phyloP scores from a whole-genome alignment of 2,888 invertebrate species.

The Xylophagus ater region DNA sequence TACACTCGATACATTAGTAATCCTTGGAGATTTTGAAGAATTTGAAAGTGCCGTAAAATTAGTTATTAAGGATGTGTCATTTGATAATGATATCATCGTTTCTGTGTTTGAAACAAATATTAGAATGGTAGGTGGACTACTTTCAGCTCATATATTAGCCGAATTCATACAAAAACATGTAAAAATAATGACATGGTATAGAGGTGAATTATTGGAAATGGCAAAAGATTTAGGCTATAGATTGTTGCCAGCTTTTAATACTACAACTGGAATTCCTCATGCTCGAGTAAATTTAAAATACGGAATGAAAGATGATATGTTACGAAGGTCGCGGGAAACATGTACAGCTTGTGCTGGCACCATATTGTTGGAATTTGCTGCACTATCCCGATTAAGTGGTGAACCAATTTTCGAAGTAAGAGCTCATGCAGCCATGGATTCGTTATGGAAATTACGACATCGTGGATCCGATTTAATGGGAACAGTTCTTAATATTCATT shows the following conservation, averaged over 20 bases:
- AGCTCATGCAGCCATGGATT: slow-evolving; percentile 92
- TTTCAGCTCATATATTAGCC: slow-evolving; percentile 87
- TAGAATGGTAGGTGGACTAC: slow-evolving; percentile 85
- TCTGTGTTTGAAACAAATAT: slow-evolving; percentile 99
- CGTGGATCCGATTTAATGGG: slow-evolving; percentile 87
- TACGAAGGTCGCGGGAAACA: slow-evolving; percentile 73
- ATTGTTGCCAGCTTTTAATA: slow-evolving; percentile 94
- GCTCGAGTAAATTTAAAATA: slow-evolving; percentile 81
- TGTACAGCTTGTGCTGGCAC: slow-evolving; percentile 98
- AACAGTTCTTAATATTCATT: slow-evolving; percentile 93
- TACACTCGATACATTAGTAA: slow-evolving; percentile 81
- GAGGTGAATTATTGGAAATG: slow-evolving; percentile 75
- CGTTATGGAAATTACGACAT: slow-evolving; percentile 89
- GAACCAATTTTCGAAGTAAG: slow-evolving; percentile 88
- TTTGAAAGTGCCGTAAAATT: slow-evolving; percentile 85
- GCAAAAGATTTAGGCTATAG: slow-evolving; percentile 88
- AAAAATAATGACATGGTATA: slow-evolving; percentile 69
- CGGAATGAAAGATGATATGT: slow-evolving; percentile 65
- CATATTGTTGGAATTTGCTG: slow-evolving; percentile 95
- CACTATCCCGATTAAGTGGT: slow-evolving; percentile 83
- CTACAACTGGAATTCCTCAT: slow-evolving; percentile 93
- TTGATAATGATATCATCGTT: slow-evolving; percentile 89
- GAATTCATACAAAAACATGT: slow-evolving; percentile 66
- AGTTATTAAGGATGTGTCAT: slow-evolving; percentile 75
- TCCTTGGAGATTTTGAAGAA: slow-evolving; percentile 85